Percentiles rank a stretch among this genome's conserved stretches.
These are phyloP conservation scores for Labeo rohita DNA, from an alignment of 2,113 vertebrate species.

Conservation along the genomic window DNA sequence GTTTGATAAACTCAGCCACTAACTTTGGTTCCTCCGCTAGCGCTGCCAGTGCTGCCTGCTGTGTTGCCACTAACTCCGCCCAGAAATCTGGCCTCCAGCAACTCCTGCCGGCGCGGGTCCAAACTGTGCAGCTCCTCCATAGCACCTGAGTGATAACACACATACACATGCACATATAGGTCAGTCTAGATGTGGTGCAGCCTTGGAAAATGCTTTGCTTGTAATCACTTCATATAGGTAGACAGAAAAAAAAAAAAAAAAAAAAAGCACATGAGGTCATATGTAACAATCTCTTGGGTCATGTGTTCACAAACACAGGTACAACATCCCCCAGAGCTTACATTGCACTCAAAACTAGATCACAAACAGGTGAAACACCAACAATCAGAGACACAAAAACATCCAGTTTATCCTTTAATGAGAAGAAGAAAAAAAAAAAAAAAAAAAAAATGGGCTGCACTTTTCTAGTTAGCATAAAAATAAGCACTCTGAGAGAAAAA, in stretches of 20 bases:
- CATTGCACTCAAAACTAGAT: not conserved
- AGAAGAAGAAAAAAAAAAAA: too few relatives aligned
- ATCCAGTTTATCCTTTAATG: not conserved
- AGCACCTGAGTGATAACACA: slow-evolving; percentile 80
- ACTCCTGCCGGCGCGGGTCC: slow-evolving; percentile 97
- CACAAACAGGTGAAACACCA: slow-evolving; percentile 21
- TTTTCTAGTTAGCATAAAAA: not conserved
- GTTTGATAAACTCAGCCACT: slow-evolving; percentile 64
- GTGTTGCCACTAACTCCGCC: slow-evolving; percentile 95
- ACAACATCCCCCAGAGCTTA: not conserved
- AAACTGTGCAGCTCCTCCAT: slow-evolving; percentile 99
- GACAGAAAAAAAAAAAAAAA: not conserved
- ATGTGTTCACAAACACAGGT: not conserved
- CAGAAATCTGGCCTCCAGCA: slow-evolving; percentile 96
- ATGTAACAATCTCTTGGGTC: not conserved
- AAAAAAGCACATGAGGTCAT: not conserved
- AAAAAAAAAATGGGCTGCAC: too few relatives aligned
- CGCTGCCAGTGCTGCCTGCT: slow-evolving; percentile 92
- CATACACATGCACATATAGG: not conserved
- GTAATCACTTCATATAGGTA: not conserved
- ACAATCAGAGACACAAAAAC: not conserved
- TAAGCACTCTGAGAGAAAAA: not conserved
- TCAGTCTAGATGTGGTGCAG: not conserved
- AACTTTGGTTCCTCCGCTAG: slow-evolving; percentile 96
- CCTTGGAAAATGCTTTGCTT: not conserved